A percentile compares a stretch with the other conserved stretches of the same genome.
phyloP scores from a whole-genome alignment of 30 jellyfish, hydroid and myxozoan species.

The Clytia hemisphaerica region DNA sequence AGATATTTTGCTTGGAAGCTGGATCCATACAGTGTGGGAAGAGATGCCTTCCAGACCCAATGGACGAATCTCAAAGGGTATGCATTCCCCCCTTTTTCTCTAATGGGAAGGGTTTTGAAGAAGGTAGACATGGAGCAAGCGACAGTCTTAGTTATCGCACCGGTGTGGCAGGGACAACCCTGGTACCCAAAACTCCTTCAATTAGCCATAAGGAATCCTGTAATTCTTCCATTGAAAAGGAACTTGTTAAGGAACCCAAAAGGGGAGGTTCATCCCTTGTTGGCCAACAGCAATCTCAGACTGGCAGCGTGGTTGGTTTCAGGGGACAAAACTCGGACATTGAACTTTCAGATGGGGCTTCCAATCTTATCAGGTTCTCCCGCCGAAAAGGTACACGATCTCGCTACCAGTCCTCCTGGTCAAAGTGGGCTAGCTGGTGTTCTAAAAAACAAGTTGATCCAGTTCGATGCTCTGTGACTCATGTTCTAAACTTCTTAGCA shows the following conservation, averaged over 20 bases:
- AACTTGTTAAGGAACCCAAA: constrained; percentile 4
- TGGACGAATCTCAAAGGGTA: no score
- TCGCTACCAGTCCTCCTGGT: constrained; percentile 16
- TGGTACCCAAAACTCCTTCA: constrained; percentile 17
- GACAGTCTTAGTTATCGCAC: neutral
- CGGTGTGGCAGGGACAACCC: constrained; percentile 7
- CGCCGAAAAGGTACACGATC: constrained; percentile 1
- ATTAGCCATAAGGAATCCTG: constrained; percentile 5
- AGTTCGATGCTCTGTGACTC: constrained; percentile 10
- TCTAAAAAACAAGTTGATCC: constrained; percentile 15
- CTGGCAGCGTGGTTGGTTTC: constrained; percentile 25
- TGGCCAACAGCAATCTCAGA: neutral
- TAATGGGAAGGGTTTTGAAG: neutral
- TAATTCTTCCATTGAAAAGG: neutral
- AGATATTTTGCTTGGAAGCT: no score
- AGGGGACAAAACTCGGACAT: neutral
- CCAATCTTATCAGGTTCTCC: constrained; percentile 12
- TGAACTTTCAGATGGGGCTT: constrained; percentile 9
- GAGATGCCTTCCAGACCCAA: no score
- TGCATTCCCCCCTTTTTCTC: constrained; percentile 16
- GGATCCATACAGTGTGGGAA: no score
- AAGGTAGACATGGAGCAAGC: neutral
- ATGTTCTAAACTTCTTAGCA: constrained; percentile 10
- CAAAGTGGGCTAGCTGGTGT: constrained; percentile 11
- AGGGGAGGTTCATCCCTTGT: constrained; percentile 4